These are phyloP conservation scores for Oncorhynchus tshawytscha DNA, from an alignment of 2,113 vertebrate genomes.

Conservation along the genomic window DNA sequence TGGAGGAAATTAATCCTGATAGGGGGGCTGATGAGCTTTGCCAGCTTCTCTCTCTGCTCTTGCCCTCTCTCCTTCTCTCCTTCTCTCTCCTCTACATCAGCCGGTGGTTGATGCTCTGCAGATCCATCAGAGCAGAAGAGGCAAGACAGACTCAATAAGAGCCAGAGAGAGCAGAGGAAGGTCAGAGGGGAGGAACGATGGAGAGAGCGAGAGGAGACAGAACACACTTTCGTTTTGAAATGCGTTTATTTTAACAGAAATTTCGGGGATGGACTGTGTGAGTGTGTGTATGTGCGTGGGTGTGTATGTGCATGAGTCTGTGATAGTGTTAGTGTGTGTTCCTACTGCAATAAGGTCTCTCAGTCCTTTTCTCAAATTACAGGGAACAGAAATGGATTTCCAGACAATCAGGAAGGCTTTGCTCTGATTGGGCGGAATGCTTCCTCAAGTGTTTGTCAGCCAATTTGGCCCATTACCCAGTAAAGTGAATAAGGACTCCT, in stretches of 20 bases:
- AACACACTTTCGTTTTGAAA: not conserved
- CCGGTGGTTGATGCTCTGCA: slow-evolving; percentile 28
- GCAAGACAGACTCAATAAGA: slow-evolving; percentile 45
- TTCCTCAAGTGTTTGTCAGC: slow-evolving; percentile 8
- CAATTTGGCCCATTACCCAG: slow-evolving; percentile 1
- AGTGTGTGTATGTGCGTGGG: not conserved
- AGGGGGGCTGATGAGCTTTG: slow-evolving; percentile 28
- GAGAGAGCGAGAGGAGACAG: not conserved
- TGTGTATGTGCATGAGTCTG: not conserved
- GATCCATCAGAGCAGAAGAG: slow-evolving; percentile 22
- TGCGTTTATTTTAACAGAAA: not conserved
- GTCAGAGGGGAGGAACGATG: not conserved
- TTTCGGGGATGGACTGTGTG: not conserved
- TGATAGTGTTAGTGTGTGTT: slow-evolving; percentile 5
- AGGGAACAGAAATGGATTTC: slow-evolving; percentile 23
- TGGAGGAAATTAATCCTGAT: slow-evolving; percentile 63
- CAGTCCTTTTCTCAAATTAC: slow-evolving; percentile 20
- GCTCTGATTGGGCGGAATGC: slow-evolving; percentile 16
- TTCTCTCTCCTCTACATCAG: not conserved
- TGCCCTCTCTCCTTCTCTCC: not conserved
- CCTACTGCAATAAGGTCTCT: slow-evolving; percentile 1
- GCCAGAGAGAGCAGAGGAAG: slow-evolving; percentile 8
- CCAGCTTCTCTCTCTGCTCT: slow-evolving; percentile 32
- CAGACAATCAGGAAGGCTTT: slow-evolving; percentile 26
- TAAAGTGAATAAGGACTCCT: slow-evolving; percentile 3